A percentile compares a stretch with the other conserved stretches of the same genome.
These are phyloP conservation scores for Trissolcus japonicus DNA, from an alignment of 2,888 invertebrate species.

Conservation along the genomic window DNA sequence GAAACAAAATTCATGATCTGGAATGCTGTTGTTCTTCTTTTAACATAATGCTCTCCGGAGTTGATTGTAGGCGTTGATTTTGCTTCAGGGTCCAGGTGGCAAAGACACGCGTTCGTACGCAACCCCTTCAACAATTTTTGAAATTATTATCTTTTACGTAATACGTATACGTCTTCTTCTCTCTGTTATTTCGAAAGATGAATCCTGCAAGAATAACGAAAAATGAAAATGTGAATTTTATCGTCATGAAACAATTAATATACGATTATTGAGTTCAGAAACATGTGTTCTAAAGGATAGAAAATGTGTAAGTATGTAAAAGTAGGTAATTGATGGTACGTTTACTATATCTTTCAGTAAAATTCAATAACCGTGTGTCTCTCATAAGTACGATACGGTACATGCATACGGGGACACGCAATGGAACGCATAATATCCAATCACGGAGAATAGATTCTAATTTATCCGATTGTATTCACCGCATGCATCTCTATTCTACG, in stretches of 20 bases:
- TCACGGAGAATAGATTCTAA: constrained; percentile 71
- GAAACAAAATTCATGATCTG: constrained; percentile 62
- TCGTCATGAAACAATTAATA: too few relatives aligned
- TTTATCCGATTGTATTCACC: constrained; percentile 66
- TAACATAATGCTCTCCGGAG: constrained; percentile 69
- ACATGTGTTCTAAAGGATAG: too few relatives aligned
- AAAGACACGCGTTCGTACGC: constrained; percentile 60
- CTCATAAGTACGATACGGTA: constrained; percentile 12
- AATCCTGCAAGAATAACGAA: neutral
- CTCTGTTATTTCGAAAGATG: neutral
- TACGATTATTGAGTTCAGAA: too few relatives aligned
- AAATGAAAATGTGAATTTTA: neutral
- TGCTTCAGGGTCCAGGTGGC: constrained; percentile 66
- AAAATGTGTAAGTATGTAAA: too few relatives aligned
- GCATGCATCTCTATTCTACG: constrained; percentile 51
- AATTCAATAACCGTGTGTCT: neutral
- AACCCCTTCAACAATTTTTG: constrained; percentile 20
- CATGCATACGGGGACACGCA: constrained; percentile 54
- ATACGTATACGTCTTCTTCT: neutral
- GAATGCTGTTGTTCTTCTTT: constrained; percentile 60
- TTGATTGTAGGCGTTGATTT: constrained; percentile 67
- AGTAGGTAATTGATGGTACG: too few relatives aligned
- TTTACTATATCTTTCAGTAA: neutral
- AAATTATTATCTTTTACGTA: constrained; percentile 16
- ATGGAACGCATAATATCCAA: constrained; percentile 69